Conservation (phyloP, 2,113 vertebrate genomes). For the Melanocharis versteri region DNA sequence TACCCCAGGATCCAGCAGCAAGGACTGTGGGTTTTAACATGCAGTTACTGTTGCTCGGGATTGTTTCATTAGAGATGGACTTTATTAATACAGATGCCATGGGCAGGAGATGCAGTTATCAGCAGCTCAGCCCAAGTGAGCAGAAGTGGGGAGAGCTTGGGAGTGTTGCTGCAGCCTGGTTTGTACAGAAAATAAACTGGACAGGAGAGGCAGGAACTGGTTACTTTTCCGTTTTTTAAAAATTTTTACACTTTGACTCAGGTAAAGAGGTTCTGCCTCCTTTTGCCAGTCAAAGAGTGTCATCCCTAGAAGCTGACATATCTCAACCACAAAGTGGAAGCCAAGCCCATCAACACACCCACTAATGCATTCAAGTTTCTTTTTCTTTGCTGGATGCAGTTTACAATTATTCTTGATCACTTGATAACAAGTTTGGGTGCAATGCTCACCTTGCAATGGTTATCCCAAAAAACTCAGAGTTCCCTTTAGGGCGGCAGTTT, state of each 20-base stretch:
- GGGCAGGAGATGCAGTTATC: background rate
- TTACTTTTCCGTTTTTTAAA: accelerated
- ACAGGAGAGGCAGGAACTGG: background rate
- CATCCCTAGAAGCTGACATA: background rate
- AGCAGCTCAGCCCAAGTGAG: background rate
- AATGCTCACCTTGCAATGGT: background rate
- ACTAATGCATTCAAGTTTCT: background rate
- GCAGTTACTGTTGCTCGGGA: background rate
- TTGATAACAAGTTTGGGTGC: background rate
- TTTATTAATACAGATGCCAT: background rate
- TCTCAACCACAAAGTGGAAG: background rate
- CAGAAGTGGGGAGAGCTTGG: background rate
- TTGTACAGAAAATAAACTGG: background rate
- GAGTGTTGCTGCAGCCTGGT: background rate
- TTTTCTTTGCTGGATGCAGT: background rate
- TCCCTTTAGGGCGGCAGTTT: accelerated
- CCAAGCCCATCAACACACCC: background rate
- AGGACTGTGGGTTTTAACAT: background rate
- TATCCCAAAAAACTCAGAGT: accelerated
- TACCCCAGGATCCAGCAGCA: background rate
- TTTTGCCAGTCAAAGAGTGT: background rate
- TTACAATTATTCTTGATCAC: background rate
- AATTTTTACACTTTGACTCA: accelerated
- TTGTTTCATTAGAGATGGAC: background rate
- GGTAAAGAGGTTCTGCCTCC: background rate